These are phyloP conservation scores for Cathartes aura DNA, from an alignment of 2,113 vertebrate species.

Conservation along the genomic window DNA sequence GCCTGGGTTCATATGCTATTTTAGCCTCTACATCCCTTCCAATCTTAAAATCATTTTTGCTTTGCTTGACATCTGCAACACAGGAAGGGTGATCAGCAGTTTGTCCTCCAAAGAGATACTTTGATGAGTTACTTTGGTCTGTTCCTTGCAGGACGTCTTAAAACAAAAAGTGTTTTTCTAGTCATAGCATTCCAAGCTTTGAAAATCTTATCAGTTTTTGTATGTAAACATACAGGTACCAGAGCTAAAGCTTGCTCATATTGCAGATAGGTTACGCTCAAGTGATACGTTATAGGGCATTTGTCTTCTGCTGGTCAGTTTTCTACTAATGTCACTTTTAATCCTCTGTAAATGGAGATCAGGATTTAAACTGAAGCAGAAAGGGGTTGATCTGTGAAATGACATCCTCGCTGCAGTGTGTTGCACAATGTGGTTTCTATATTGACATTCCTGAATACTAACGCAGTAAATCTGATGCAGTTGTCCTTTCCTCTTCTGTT, in stretches of 20 bases:
- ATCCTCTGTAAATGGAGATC: not conserved
- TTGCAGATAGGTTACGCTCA: not conserved
- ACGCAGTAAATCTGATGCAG: not conserved
- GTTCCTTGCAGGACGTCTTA: not conserved
- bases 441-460: not conserved
- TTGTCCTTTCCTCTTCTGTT: not conserved
- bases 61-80: not conserved
- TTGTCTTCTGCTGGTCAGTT: not conserved
- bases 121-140: not conserved
- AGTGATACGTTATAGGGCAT: not conserved
- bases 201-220: not conserved
- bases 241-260: not conserved
- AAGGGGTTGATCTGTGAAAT: not conserved
- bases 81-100: not conserved
- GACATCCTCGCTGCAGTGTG: not conserved
- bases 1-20: not conserved
- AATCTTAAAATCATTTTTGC: not conserved
- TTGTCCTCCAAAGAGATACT: not conserved
- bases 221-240: not conserved
- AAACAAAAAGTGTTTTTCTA: not conserved
- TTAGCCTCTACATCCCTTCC: not conserved
- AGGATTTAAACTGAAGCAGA: not conserved
- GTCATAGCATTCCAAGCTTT: not conserved
- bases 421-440: not conserved
- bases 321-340: not conserved